phyloP scores from a whole-genome alignment of 2,113 vertebrate species.

The Phalacrocorax pelagicus region DNA sequence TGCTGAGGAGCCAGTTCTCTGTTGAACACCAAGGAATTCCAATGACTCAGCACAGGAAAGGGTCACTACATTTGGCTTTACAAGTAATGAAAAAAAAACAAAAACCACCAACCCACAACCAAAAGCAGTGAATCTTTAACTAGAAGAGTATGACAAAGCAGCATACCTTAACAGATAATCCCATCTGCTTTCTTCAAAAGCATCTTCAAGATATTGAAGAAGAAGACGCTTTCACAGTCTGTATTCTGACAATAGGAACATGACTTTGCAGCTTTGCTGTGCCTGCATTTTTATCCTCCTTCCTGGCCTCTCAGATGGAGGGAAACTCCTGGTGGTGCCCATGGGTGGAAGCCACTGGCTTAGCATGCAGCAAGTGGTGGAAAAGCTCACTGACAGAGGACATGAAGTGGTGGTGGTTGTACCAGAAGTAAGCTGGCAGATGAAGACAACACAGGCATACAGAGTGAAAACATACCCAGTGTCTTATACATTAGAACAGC shows the following conservation, averaged over 20 bases:
- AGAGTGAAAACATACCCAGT: conserved; percentile 68
- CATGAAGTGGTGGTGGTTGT: conserved; percentile 77
- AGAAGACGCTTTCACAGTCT: neutral
- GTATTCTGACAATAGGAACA: neutral
- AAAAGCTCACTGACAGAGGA: conserved; percentile 74
- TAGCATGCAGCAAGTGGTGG: conserved; percentile 80
- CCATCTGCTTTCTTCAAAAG: neutral
- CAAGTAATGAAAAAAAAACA: neutral
- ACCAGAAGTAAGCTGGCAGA: conserved; percentile 76
- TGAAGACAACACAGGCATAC: neutral
- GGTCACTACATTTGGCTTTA: neutral
- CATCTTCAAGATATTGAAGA: neutral
- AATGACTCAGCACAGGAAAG: neutral
- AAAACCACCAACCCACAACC: neutral
- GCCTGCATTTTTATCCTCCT: neutral
- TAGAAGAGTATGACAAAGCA: neutral
- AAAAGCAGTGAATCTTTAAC: neutral
- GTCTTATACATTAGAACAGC: conserved; percentile 56
- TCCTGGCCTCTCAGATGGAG: conserved; percentile 42
- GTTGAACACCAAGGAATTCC: neutral
- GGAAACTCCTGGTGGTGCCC: conserved; percentile 80
- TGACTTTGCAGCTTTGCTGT: neutral
- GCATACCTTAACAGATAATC: neutral
- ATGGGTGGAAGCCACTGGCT: conserved; percentile 89
- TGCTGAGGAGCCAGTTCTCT: neutral